A percentile compares a stretch with the other conserved stretches of the same genome.
Conservation (phyloP, 1,140 invertebrate species). For the Ptiloglossa arizonensis region DNA sequence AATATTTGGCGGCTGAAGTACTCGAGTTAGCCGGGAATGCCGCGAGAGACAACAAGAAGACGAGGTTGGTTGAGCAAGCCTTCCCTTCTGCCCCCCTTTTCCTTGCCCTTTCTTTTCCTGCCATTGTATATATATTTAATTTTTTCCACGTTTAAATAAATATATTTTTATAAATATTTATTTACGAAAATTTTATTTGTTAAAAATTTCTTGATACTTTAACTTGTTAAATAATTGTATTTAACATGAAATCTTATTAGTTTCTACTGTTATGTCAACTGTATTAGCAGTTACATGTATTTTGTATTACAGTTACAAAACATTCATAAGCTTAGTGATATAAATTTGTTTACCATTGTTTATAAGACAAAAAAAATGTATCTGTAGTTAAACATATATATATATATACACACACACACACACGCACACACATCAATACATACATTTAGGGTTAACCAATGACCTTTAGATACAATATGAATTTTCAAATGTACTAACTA, state of each 20-base stretch:
- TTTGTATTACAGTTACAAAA: no score
- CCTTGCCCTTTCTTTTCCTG: not conserved
- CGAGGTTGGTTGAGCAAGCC: constrained; percentile 69
- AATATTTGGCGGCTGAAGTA: constrained; percentile 85
- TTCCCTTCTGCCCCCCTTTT: constrained; percentile 9
- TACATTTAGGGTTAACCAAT: not conserved
- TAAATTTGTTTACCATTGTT: no score
- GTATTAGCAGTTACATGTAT: not conserved
- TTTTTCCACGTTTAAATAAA: not conserved
- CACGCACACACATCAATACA: no score
- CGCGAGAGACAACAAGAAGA: constrained; percentile 81
- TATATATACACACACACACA: no score
- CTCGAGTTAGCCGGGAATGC: constrained; percentile 83
- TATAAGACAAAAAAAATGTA: no score
- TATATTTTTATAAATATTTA: not conserved
- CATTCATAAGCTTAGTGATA: no score
- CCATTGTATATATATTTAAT: not conserved
- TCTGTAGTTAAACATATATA: not conserved
- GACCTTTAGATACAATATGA: not conserved
- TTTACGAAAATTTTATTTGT: not conserved
- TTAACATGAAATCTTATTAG: not conserved
- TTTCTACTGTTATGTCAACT: not conserved
- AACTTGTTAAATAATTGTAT: not conserved
- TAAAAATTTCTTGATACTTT: not conserved
- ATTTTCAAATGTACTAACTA: not conserved